Evolutionary conservation across 2,888 invertebrate genomes (phyloP), one percentile per base, ranked within the genome.

Genomic region (Parapristionchus giblindavisi): DNA sequence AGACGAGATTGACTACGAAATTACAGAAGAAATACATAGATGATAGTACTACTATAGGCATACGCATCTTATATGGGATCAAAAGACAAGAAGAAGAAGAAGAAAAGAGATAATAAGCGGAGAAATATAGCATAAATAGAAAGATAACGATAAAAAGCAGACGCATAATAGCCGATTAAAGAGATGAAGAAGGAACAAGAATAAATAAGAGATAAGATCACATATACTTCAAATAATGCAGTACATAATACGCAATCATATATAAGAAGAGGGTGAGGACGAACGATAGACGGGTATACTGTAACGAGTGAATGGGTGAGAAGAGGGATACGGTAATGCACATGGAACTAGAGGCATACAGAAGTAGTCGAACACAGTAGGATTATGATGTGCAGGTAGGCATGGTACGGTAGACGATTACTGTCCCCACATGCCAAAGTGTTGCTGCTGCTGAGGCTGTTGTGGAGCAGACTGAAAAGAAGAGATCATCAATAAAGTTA

Each of bases 341-440:
- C 43, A 43, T 24, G 24, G 17, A 43, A 29, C 27, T 40, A 40
- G 40, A 43, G 40, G 24, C 29, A 43, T 27, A 43, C 40, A 43
- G 43, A 65, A 4, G 40, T 40, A 27, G 43, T 43, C 43, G n/a
- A 65, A n/a, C n/a, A n/a, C n/a, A n/a, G n/a, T n/a, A n/a, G n/a
- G n/a, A n/a, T n/a, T n/a, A 43, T 65, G 32, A 14, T 65, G 63
- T 43, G 43, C 29, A 43, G 63, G 29, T 21, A 24, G 27, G 38
- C 21, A 38, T 21, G 43, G 21, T 65, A 65, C 63, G 40, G 43
- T 65, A 65, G 43, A 17, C 24, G 63, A 14, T 52, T 68, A 52
- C 68, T 29, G 68, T 21, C 68, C 68, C 68, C 68, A 68, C 68
- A 52, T 27, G 4, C 68, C 68, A 36, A 68, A 52, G 11, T 43